These are phyloP conservation scores for Bacillus rossius DNA, from an alignment of 1,140 invertebrate species.

Conservation along the genomic window DNA sequence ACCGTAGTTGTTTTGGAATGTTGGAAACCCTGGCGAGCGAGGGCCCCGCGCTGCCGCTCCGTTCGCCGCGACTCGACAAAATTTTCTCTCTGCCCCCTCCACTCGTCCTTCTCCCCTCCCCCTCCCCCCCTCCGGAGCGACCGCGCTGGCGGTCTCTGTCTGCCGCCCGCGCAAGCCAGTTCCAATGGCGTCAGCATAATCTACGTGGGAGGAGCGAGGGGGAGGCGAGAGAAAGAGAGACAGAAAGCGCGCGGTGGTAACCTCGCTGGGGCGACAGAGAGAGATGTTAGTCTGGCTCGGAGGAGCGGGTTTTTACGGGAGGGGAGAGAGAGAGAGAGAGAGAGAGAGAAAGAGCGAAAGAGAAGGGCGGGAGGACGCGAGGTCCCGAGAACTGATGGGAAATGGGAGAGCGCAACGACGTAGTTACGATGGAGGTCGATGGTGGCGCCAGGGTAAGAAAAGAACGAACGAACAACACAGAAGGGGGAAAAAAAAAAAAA, in stretches of 20 bases:
- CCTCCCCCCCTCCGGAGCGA: not conserved
- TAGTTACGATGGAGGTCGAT: slow-evolving; percentile 10
- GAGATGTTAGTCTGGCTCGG: no score
- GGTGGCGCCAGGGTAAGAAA: slow-evolving; percentile 11
- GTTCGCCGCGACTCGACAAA: no score
- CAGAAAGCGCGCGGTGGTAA: no score
- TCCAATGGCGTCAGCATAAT: slow-evolving; percentile 13
- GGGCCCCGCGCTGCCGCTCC: no score
- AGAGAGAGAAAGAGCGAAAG: not conserved
- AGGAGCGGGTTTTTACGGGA: no score
- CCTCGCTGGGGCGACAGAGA: no score
- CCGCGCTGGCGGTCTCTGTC: not conserved
- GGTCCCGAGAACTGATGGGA: slow-evolving; percentile 7
- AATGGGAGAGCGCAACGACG: slow-evolving; percentile 8
- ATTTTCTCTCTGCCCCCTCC: no score
- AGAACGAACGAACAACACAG: not conserved
- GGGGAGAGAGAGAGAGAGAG: slow-evolving; percentile 3
- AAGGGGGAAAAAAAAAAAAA: not conserved
- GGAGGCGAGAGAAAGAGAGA: no score
- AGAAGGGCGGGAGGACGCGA: not conserved
- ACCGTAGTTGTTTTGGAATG: no score
- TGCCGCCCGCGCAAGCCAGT: slow-evolving; percentile 5
- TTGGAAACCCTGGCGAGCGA: no score
- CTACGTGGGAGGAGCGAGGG: slow-evolving; percentile 8
- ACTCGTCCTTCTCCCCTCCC: no score